A percentile compares a stretch with the other conserved stretches of the same genome.
Conservation (phyloP, 2,113 vertebrate genomes). For the Entelurus aequoreus region DNA sequence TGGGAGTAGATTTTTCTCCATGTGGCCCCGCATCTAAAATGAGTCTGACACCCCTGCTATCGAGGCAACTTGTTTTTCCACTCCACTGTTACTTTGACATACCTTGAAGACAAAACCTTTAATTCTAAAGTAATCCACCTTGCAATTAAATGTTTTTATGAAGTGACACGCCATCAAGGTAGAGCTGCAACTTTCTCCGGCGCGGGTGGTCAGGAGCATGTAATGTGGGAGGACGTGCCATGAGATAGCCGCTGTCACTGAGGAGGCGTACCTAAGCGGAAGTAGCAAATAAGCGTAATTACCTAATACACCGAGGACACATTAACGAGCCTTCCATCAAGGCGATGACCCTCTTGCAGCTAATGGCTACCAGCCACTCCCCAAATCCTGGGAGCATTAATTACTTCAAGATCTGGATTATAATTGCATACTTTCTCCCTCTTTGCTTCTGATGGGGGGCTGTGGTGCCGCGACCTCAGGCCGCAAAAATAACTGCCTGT, state of each 20-base stretch:
- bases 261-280: slow-evolving; percentile 5
- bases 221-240: neutral
- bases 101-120: too few species aligned
- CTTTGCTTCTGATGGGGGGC: too few species aligned
- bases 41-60: too few species aligned
- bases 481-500: slow-evolving; percentile 8
- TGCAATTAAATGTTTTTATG: too few species aligned
- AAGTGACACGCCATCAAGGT: neutral
- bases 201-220: too few species aligned
- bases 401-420: slow-evolving; percentile 7
- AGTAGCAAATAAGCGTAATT: slow-evolving; percentile 18
- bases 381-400: slow-evolving; percentile 15
- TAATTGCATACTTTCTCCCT: too few species aligned
- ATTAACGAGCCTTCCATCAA: slow-evolving; percentile 20
- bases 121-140: too few species aligned
- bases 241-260: slow-evolving; percentile 3
- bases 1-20: too few species aligned
- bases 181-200: neutral
- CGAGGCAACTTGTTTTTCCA: too few species aligned
- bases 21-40: too few species aligned
- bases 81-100: too few species aligned
- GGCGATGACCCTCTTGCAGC: slow-evolving; percentile 1
- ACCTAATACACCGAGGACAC: slow-evolving; percentile 3
- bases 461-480: too few species aligned
- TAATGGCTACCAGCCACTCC: slow-evolving; percentile 11